Base-by-base conservation (phyloP, 37 sponge, comb jelly and placozoan species). In the Theonella swinhoei region DNA sequence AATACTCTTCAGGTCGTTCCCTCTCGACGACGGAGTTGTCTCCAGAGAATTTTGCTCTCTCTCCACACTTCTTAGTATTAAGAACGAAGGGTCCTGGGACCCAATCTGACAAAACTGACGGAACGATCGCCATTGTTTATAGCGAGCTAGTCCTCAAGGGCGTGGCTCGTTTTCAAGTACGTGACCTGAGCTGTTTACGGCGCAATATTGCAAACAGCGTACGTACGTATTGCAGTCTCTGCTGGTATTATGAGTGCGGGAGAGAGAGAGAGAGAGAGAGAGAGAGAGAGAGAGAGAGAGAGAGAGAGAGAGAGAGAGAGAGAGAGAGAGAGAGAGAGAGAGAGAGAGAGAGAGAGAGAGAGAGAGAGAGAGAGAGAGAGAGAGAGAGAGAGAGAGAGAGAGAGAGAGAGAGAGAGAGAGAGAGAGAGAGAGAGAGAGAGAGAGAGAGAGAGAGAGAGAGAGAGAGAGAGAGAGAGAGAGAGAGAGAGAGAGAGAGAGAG, bases 391-490 rank as follows among this genome's bases (percentile, higher is more conserved):
- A 24, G 75, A 42, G 75, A 74, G 75, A 33, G 39, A 71, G 72
- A 33, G 39, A 33, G 39, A 71, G 72, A 71, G 72, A 71, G 72
- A 33, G 39, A 71, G 35, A 24, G 72, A 33, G 39, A 33, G 72
- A 71, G 39, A 33, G 72, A 71, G 72, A 71, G 72, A 71, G 72
- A n/a, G n/a, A n/a, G n/a, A 71, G 72, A 33, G 39, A 74, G n/a
- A 42, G 19, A 58, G 60, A 58, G 79, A 62, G 79, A 64, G 65
- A 62, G 64, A 62, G 79, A 37, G 79, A 78, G 79, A 78, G 79
- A 37, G 79, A 29, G 79, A 78, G 79, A 28, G 77, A 76, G 77
- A 43, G 77, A 59, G 77, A 76, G 77, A 76, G 54, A 28, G 77
- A 76, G 77, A 76, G 77, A 59, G 77, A 41, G 54, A 43, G 77